A percentile compares a stretch with the other conserved stretches of the same genome.
Conservation (phyloP, 2,797 vertebrate species). For the Numenius phaeopus region DNA sequence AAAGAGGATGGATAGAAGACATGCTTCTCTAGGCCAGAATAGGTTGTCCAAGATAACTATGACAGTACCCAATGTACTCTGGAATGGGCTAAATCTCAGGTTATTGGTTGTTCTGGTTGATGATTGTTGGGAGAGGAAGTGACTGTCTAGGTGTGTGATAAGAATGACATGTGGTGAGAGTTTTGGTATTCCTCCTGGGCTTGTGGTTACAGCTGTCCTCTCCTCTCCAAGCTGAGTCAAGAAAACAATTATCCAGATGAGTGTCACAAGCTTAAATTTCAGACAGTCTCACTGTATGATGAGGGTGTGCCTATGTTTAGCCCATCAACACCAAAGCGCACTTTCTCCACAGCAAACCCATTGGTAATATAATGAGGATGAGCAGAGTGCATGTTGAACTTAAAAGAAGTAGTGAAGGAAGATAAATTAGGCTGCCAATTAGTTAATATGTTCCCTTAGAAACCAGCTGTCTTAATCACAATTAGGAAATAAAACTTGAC, state of each 20-base stretch:
- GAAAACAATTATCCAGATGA: neutral
- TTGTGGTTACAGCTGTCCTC: neutral
- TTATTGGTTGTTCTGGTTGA: neutral
- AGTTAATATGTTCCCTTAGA: neutral
- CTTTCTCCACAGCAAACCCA: rapidly evolving
- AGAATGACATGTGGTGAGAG: neutral
- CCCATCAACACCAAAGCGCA: rapidly evolving
- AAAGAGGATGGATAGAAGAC: neutral
- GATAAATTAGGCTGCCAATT: neutral
- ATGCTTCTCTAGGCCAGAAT: neutral
- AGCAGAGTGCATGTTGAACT: neutral
- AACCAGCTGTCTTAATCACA: neutral
- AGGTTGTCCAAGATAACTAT: neutral
- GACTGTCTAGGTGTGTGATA: neutral
- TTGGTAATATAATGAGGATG: neutral
- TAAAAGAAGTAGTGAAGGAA: neutral
- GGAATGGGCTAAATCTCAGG: neutral
- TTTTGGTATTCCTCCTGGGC: neutral
- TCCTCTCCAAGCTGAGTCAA: neutral
- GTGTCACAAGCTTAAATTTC: neutral
- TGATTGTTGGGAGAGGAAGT: neutral
- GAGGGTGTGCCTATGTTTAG: neutral
- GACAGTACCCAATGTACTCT: neutral
- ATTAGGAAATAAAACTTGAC: neutral
- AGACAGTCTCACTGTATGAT: neutral